Evolutionary conservation across 2,797 vertebrate species (phyloP).

Genomic region (Acrocephalus scirpaceus): DNA sequence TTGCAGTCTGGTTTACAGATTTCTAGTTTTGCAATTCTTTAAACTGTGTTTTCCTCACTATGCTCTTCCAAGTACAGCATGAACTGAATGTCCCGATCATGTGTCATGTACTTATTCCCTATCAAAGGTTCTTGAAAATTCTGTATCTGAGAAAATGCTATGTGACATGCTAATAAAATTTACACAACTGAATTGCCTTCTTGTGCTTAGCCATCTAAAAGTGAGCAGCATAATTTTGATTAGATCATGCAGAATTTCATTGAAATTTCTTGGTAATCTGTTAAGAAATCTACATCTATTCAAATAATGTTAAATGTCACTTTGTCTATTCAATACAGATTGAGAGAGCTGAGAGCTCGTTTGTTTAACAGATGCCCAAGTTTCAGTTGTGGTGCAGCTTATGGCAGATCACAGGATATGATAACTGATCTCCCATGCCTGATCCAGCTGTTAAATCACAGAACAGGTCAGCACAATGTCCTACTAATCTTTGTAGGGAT

Average conservation of each 20-base stretch:
- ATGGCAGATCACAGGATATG: background rate
- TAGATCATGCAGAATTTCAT: background rate
- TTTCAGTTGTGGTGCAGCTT: background rate
- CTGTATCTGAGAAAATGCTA: background rate
- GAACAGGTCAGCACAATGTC: background rate
- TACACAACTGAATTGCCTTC: background rate
- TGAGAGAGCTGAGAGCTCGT: background rate
- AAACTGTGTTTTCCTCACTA: background rate
- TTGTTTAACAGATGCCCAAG: background rate
- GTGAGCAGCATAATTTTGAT: background rate
- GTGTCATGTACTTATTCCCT: background rate
- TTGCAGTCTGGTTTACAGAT: background rate
- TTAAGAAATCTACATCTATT: background rate
- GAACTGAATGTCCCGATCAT: conserved; percentile 8
- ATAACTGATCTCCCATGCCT: background rate
- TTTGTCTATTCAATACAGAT: background rate
- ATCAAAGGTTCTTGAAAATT: background rate
- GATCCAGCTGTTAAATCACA: background rate
- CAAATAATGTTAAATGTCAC: background rate
- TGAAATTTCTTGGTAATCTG: background rate
- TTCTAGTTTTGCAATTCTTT: conserved; percentile 26
- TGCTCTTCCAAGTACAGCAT: conserved; percentile 20
- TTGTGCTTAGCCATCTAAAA: background rate
- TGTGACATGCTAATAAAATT: background rate
- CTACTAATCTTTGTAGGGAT: background rate